These are phyloP conservation scores for Caenorhabditis sp. DNA, from an alignment of 2,888 invertebrate genomes.

Conservation along the genomic window DNA sequence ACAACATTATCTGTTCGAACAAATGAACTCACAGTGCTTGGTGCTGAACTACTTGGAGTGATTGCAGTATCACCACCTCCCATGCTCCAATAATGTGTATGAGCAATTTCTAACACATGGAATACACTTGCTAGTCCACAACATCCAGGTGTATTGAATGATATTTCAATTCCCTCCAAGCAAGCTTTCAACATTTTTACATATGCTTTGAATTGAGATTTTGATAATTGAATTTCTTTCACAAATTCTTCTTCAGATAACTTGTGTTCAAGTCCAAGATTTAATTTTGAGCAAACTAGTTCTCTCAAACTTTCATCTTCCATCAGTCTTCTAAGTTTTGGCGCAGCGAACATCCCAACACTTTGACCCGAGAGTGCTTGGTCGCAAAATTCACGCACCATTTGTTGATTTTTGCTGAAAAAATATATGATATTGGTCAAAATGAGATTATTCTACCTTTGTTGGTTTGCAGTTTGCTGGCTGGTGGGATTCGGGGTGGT, in stretches of 20 bases:
- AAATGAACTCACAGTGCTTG: slow-evolving; percentile 43
- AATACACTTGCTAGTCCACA: slow-evolving; percentile 95
- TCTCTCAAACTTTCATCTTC: slow-evolving; percentile 98
- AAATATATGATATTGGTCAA: not conserved
- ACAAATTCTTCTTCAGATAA: slow-evolving; percentile 91
- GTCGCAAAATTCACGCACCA: slow-evolving; percentile 70
- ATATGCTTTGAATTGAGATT: slow-evolving; percentile 95
- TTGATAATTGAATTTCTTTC: slow-evolving; percentile 93
- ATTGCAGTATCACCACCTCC: slow-evolving; percentile 42
- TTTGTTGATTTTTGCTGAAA: slow-evolving; percentile 70
- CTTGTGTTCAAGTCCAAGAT: slow-evolving; percentile 89
- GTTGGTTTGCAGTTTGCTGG: slow-evolving; percentile 61
- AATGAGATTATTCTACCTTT: slow-evolving; percentile 41
- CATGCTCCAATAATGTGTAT: slow-evolving; percentile 87
- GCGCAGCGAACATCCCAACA: slow-evolving; percentile 91
- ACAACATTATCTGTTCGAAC: no score
- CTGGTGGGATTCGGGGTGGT: slow-evolving; percentile 46
- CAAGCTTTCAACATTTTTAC: slow-evolving; percentile 88
- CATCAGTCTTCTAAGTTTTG: slow-evolving; percentile 78
- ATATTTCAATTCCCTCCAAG: slow-evolving; percentile 83
- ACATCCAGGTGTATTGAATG: slow-evolving; percentile 78
- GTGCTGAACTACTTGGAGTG: slow-evolving; percentile 41
- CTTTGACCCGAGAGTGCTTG: slow-evolving; percentile 87
- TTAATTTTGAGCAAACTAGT: slow-evolving; percentile 91
- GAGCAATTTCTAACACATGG: slow-evolving; percentile 95